These are phyloP conservation scores for Callaeas wilsoni DNA, from an alignment of 2,113 vertebrate species.

Conservation along the genomic window DNA sequence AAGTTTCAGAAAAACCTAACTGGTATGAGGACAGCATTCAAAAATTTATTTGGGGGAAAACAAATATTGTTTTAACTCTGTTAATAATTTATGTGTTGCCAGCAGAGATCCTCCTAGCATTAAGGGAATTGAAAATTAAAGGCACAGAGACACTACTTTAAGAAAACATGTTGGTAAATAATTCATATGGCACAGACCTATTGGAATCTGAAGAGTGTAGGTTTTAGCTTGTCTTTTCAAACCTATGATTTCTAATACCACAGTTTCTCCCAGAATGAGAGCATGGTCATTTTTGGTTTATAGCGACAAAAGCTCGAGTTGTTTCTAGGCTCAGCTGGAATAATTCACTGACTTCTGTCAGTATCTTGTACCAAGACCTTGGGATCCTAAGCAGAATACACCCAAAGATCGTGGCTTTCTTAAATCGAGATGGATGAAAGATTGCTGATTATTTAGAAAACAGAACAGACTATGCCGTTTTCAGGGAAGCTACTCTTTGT, in stretches of 20 bases:
- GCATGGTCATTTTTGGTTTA: not conserved
- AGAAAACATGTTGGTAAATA: slow-evolving; percentile 69
- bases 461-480: not conserved
- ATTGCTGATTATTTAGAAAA: not conserved
- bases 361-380: not conserved
- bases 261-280: not conserved
- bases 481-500: not conserved
- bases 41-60: slow-evolving; percentile 67
- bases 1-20: slow-evolving; percentile 23
- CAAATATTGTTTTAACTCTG: slow-evolving; percentile 75
- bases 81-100: slow-evolving; percentile 76
- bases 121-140: slow-evolving; percentile 77
- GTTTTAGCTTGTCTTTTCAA: slow-evolving; percentile 15
- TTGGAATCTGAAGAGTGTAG: not conserved
- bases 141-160: slow-evolving; percentile 65
- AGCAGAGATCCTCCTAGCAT: slow-evolving; percentile 64
- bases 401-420: not conserved
- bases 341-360: not conserved
- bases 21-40: slow-evolving; percentile 40
- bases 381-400: not conserved
- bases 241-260: not conserved
- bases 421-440: not conserved
- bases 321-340: not conserved
- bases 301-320: not conserved
- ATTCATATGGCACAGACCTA: slow-evolving; percentile 47